These are phyloP conservation scores for Eurosta solidaginis DNA, from an alignment of 1,140 invertebrate species.

Conservation along the genomic window DNA sequence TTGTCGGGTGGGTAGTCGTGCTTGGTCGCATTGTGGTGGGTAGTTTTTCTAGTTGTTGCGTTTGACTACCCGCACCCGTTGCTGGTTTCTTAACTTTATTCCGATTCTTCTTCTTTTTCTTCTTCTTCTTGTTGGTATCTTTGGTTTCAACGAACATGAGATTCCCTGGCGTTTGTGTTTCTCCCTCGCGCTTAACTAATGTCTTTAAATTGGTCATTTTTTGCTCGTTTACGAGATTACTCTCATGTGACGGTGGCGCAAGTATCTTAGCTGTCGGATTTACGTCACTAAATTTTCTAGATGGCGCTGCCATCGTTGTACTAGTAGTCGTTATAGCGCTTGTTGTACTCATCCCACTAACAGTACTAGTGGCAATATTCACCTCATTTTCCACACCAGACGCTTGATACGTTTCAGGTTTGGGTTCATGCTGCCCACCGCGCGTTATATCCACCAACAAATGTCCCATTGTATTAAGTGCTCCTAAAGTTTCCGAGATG, in stretches of 20 bases:
- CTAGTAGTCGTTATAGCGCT: slow-evolving; percentile 7
- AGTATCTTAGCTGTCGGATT: not conserved
- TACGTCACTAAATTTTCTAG: slow-evolving; percentile 8
- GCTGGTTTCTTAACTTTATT: slow-evolving; percentile 50
- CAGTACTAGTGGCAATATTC: not conserved
- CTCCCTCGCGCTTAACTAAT: slow-evolving; percentile 50
- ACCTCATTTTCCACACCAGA: slow-evolving; percentile 35
- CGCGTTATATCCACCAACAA: slow-evolving; percentile 81
- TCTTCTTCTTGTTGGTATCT: slow-evolving; percentile 55
- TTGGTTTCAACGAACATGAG: slow-evolving; percentile 57
- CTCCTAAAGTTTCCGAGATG: slow-evolving; percentile 73
- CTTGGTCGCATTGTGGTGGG: slow-evolving; percentile 47
- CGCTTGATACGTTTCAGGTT: slow-evolving; percentile 54
- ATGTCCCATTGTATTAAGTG: slow-evolving; percentile 79
- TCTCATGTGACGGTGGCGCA: slow-evolving; percentile 43
- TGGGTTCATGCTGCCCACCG: slow-evolving; percentile 57
- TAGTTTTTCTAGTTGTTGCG: slow-evolving; percentile 46
- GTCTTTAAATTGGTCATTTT: slow-evolving; percentile 64
- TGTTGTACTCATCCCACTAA: slow-evolving; percentile 38
- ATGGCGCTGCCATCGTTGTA: not conserved
- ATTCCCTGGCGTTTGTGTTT: slow-evolving; percentile 42
- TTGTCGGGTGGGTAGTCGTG: slow-evolving; percentile 33
- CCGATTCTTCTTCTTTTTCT: slow-evolving; percentile 59
- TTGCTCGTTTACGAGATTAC: slow-evolving; percentile 61
- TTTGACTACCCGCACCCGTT: not conserved